phyloP scores from a whole-genome alignment of 2,113 vertebrate genomes.

The Dicerorhinus sumatrensis region DNA sequence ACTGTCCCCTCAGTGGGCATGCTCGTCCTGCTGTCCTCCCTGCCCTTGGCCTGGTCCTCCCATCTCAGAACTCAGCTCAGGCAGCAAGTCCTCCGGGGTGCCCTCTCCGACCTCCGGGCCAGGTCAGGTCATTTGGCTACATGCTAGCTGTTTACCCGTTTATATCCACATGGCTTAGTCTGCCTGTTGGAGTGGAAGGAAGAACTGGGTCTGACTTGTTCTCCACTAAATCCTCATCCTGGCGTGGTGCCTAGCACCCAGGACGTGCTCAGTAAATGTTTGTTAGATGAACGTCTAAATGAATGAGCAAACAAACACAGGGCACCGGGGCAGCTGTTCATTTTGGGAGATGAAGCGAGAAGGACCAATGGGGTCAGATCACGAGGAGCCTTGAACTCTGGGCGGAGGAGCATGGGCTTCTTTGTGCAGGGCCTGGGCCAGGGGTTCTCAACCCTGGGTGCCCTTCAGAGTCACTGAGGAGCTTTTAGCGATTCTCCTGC shows the following conservation, averaged over 20 bases:
- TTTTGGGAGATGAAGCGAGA: conserved; percentile 29
- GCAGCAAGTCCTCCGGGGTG: neutral
- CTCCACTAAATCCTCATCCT: conserved; percentile 56
- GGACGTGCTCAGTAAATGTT: conserved; percentile 40
- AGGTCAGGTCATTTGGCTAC: neutral
- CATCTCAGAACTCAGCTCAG: neutral
- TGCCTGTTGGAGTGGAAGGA: conserved; percentile 42
- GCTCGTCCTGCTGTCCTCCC: neutral
- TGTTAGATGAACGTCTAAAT: conserved; percentile 26
- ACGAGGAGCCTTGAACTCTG: neutral
- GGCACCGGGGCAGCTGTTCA: neutral
- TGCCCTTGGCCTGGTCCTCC: too few relatives aligned
- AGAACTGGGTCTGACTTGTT: conserved; percentile 11
- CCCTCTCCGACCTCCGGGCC: neutral
- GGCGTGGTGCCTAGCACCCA: conserved; percentile 52
- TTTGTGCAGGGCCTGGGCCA: neutral
- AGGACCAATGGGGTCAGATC: conserved; percentile 15
- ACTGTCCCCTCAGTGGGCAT: neutral
- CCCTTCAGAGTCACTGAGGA: neutral
- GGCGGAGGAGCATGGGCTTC: neutral
- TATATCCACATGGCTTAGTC: neutral
- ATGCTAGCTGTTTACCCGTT: neutral
- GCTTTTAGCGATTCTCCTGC: neutral
- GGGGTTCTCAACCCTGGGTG: neutral
- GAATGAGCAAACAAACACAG: conserved; percentile 29